Evolutionary conservation across 1,140 invertebrate genomes (phyloP).

Genomic region (Chrysomallon squamiferum): DNA sequence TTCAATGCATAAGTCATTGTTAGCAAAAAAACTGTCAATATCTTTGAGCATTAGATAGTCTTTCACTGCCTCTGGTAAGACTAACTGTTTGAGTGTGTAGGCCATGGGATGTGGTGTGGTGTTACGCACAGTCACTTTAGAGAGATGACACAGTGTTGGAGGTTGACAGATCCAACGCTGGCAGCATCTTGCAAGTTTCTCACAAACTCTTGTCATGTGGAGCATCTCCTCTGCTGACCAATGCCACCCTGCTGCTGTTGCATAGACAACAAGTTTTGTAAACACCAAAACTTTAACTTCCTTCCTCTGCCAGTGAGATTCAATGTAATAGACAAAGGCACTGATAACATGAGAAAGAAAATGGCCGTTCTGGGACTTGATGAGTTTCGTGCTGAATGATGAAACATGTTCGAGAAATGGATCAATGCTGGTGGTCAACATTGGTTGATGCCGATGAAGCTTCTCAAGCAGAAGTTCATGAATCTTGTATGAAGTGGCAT

Average conservation of each 20-base stretch:
- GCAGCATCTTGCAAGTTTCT: constrained; percentile 31
- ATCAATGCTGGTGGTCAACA: constrained; percentile 29
- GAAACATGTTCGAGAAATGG: constrained; percentile 27
- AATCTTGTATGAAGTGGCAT: constrained; percentile 21
- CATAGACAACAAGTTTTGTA: constrained; percentile 32
- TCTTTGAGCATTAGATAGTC: constrained; percentile 33
- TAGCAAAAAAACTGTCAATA: constrained; percentile 22
- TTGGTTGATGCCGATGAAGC: constrained; percentile 41
- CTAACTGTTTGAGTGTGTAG: constrained; percentile 8
- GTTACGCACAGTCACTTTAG: constrained; percentile 20
- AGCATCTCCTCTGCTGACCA: constrained; percentile 26
- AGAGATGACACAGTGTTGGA: constrained; percentile 27
- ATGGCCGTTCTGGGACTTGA: constrained; percentile 20
- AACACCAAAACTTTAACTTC: constrained; percentile 16
- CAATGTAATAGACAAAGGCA: constrained; percentile 37
- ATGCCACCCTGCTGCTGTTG: constrained; percentile 32
- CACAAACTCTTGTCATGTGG: constrained; percentile 19
- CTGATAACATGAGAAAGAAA: constrained; percentile 23
- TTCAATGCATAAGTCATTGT: constrained; percentile 1
- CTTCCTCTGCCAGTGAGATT: constrained; percentile 37
- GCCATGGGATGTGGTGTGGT: constrained; percentile 11
- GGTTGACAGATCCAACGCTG: constrained; percentile 10
- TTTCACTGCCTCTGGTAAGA: constrained; percentile 22
- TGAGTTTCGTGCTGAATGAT: constrained; percentile 37
- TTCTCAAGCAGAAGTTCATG: constrained; percentile 35